phyloP scores from a whole-genome alignment of 2,888 invertebrate genomes.

The Eupithecia subfuscata region DNA sequence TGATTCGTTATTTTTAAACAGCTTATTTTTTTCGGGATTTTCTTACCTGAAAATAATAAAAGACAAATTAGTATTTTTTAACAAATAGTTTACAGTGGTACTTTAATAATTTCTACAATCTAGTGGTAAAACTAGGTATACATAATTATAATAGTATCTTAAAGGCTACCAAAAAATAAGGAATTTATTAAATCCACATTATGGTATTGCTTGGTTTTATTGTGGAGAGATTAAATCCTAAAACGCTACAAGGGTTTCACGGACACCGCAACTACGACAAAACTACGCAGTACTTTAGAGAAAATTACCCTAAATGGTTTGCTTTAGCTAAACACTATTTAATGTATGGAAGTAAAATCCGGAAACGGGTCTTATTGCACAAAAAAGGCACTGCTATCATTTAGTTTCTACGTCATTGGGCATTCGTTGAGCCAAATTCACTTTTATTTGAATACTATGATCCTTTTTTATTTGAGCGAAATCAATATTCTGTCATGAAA shows the following conservation, averaged over 20 bases:
- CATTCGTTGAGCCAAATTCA: not conserved
- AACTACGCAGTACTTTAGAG: constrained; percentile 49
- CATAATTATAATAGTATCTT: no score
- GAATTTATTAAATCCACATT: not conserved
- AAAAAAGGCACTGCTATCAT: not conserved
- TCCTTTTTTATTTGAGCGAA: no score
- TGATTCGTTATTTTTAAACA: not conserved
- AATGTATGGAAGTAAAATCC: not conserved
- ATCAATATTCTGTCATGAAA: no score
- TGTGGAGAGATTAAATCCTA: constrained; percentile 19
- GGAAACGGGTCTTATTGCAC: not conserved
- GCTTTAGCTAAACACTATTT: not conserved
- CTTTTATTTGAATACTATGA: not conserved
- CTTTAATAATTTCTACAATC: not conserved
- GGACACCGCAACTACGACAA: constrained; percentile 57
- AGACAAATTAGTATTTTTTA: not conserved
- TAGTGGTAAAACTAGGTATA: no score
- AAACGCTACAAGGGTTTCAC: constrained; percentile 5
- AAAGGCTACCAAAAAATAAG: no score
- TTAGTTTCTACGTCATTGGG: not conserved
- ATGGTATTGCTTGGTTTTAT: not conserved
- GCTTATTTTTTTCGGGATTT: not conserved
- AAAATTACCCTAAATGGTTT: not conserved
- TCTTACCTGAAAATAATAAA: not conserved
- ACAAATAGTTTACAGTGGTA: not conserved